Base-by-base conservation (phyloP, 2,113 vertebrate genomes). In the Lipophrys pholis region DNA sequence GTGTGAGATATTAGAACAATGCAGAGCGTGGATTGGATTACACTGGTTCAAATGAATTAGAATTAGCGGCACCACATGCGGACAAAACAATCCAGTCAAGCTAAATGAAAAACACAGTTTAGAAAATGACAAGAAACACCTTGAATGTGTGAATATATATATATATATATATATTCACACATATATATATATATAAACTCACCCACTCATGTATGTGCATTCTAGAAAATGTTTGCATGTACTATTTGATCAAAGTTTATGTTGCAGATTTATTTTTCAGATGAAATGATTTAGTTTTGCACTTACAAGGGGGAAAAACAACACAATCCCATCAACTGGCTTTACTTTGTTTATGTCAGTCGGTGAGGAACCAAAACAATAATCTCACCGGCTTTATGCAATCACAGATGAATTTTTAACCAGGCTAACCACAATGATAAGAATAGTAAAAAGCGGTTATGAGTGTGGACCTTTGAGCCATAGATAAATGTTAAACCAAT, bases 401-500 rank as follows among this genome's bases (percentile, higher is more conserved):
- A 70, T 21, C 39, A 58, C 53, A 58, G 39, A 73, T 45, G 38
- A 64, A 45, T 54, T 70, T 79, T 69, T 59, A 69, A 61, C 21
- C 45, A 56, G 38, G 15, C 21, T 55, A 45, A 58, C 12, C 21
- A 43, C 39, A 40, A 46, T 38, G 79, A 77, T 81, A 64, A 81
- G 71, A 52, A 30, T 40, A 55, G 64, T 43, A 66, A 55, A 52
- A 58, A 30, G 21, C 17, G 6, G 16, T 57, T 43, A 21, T 15
- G 67, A 68, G 55, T 17, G n/a, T 40, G 16, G 69, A 89, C 81
- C 79, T 84, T 86, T 84, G 89, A 59, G 48, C 85, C 39, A 17
- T 11, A 41, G 58, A 61, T 65, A 78, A 82, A 78, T 62, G 52
- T 51, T 60, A 80, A 36, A 30, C 82, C 66, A 61, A 65, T 58